phyloP scores from a whole-genome alignment of 2,113 vertebrate species.

The Cairina moschata region DNA sequence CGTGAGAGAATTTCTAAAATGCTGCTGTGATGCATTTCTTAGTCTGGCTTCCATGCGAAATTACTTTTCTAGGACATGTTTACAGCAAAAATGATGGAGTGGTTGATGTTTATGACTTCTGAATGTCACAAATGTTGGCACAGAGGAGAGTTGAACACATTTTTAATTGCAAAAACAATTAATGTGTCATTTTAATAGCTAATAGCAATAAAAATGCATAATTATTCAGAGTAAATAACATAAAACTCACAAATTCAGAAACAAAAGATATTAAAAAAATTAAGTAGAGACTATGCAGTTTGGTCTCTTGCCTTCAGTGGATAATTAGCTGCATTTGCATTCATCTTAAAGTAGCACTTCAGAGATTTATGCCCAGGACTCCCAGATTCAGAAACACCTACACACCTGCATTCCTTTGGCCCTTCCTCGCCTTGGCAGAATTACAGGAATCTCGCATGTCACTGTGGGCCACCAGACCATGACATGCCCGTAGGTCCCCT shows the following conservation, averaged over 20 bases:
- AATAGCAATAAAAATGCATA: neutral
- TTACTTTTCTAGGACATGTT: constrained; percentile 33
- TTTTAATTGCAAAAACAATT: constrained; percentile 64
- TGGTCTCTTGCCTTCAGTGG: neutral
- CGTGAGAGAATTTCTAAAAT: neutral
- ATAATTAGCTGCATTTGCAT: neutral
- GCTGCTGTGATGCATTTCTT: neutral
- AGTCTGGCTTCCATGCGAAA: neutral
- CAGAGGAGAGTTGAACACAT: neutral
- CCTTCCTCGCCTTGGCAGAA: neutral
- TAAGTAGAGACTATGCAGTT: neutral
- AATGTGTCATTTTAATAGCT: constrained; percentile 54
- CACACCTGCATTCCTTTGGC: neutral
- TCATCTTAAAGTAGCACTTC: neutral
- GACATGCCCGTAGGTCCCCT: neutral
- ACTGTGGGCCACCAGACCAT: neutral
- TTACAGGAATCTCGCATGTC: neutral
- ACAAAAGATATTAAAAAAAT: neutral
- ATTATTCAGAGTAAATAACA: neutral
- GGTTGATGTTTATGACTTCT: constrained; percentile 53
- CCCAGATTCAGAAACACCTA: neutral
- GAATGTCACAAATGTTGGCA: constrained; percentile 59
- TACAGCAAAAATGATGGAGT: constrained; percentile 46
- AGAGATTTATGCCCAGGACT: neutral
- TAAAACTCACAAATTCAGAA: constrained; percentile 18